Evolutionary conservation across 2,888 invertebrate species (phyloP).

Genomic region (Pollenia angustigena): DNA sequence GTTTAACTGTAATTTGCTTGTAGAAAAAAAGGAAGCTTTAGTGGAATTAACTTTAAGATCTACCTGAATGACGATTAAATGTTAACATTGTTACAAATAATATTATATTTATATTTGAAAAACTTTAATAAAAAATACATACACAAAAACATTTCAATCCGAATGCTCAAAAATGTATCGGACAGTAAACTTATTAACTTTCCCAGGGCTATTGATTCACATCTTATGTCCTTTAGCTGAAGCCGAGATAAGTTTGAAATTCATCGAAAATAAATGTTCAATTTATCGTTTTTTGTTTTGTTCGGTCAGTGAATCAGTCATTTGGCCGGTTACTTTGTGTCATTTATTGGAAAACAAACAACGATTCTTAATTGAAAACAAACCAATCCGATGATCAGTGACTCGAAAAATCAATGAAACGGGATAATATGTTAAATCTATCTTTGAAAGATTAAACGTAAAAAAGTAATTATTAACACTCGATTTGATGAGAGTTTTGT

Average conservation of each 20-base stretch:
- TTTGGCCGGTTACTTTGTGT: constrained; percentile 4
- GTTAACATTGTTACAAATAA: not conserved
- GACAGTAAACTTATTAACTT: constrained; percentile 8
- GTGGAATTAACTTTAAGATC: not conserved
- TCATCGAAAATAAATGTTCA: constrained; percentile 37
- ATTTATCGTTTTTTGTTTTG: not conserved
- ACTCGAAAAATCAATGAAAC: constrained; percentile 41
- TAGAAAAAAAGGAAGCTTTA: not conserved
- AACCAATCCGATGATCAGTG: constrained; percentile 26
- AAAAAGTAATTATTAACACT: constrained; percentile 44
- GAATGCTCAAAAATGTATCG: not conserved
- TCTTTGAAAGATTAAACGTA: constrained; percentile 36
- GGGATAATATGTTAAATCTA: constrained; percentile 48
- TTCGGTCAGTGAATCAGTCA: constrained; percentile 11
- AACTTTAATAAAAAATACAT: not conserved
- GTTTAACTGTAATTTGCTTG: not conserved
- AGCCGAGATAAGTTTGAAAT: constrained; percentile 21
- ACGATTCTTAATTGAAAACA: constrained; percentile 26
- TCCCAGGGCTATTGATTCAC: constrained; percentile 50
- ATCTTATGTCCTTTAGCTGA: not conserved
- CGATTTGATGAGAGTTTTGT: constrained; percentile 61
- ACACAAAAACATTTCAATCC: not conserved
- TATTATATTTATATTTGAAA: too few species aligned
- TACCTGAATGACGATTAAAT: constrained; percentile 6
- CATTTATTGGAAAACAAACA: constrained; percentile 47